A percentile compares a stretch with the other conserved stretches of the same genome.
phyloP scores from a whole-genome alignment of 2,888 invertebrate species.

The Amaurobius ferox region DNA sequence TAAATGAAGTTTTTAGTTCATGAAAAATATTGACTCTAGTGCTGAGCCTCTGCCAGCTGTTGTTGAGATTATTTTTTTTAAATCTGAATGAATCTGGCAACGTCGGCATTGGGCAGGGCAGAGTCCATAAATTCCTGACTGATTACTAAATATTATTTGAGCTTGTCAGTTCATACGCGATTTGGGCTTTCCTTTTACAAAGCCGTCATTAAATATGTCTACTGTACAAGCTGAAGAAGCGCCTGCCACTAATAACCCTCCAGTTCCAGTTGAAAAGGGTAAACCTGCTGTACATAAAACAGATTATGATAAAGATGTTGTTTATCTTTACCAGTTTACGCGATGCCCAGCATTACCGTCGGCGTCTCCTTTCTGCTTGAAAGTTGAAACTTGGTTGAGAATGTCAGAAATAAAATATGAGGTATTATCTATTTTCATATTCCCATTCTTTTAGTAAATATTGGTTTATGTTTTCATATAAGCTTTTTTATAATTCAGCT shows the following conservation, averaged over 20 bases:
- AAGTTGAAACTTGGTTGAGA: conserved; percentile 96
- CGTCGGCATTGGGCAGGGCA: conserved; percentile 58
- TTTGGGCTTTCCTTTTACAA: background rate
- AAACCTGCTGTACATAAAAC: conserved; percentile 87
- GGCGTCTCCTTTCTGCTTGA: conserved; percentile 93
- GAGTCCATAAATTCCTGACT: conserved; percentile 28
- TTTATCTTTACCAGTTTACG: conserved; percentile 95
- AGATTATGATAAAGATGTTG: conserved; percentile 93
- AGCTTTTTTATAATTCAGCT: background rate
- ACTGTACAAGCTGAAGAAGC: conserved; percentile 60
- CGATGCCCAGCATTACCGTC: conserved; percentile 93
- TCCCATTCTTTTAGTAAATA: background rate
- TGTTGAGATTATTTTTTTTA: background rate
- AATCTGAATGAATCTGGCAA: conserved; percentile 30
- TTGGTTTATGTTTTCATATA: background rate
- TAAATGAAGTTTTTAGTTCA: too few relatives aligned
- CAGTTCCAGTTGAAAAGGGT: conserved; percentile 39
- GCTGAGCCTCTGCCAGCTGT: too few relatives aligned
- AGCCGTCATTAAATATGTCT: conserved; percentile 37
- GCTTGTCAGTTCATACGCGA: conserved; percentile 20
- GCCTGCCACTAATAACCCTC: conserved; percentile 47
- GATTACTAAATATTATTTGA: conserved; percentile 26
- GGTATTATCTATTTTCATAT: conserved; percentile 81
- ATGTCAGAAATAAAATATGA: conserved; percentile 94
- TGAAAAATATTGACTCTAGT: too few relatives aligned